Conservation (phyloP, 2,888 invertebrate genomes). For the Ectemnius cavifrons region DNA sequence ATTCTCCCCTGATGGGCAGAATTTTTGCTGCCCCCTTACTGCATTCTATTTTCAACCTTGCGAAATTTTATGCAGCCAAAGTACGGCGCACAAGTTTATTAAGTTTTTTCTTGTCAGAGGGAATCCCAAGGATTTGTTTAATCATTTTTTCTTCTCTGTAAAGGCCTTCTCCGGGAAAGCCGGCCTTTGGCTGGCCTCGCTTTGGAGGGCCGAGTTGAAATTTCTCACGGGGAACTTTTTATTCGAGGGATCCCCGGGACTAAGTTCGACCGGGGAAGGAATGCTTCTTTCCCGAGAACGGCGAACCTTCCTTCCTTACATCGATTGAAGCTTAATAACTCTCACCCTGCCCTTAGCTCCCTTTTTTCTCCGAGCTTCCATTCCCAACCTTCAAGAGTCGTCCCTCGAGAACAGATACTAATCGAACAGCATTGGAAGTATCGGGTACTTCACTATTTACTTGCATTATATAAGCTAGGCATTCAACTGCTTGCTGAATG, state of each 20-base stretch:
- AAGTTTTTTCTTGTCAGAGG: too few species aligned
- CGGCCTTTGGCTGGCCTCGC: too few species aligned
- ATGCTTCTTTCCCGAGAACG: conserved; percentile 17
- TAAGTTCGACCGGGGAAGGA: conserved; percentile 13
- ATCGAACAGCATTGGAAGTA: too few species aligned
- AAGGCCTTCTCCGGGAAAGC: too few species aligned
- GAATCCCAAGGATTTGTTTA: too few species aligned
- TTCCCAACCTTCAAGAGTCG: too few species aligned
- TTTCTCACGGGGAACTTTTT: conserved; percentile 54
- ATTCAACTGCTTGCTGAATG: conserved; percentile 25
- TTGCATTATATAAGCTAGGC: conserved; percentile 18
- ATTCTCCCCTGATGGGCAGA: background rate
- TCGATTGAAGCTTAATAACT: conserved; percentile 36
- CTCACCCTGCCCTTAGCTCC: background rate
- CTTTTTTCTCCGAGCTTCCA: too few species aligned
- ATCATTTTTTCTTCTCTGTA: too few species aligned
- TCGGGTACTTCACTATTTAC: too few species aligned
- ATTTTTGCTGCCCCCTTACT: background rate
- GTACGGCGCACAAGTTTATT: too few species aligned
- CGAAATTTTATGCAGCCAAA: background rate
- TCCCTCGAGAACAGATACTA: too few species aligned
- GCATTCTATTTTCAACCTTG: background rate
- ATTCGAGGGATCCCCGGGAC: conserved; percentile 40
- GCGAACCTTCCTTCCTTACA: conserved; percentile 1
- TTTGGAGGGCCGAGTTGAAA: conserved; percentile 31